Evolutionary conservation across 2,888 invertebrate species (phyloP), one percentile per base, ranked within the genome.

Genomic region (Drosophila phalerata): DNA sequence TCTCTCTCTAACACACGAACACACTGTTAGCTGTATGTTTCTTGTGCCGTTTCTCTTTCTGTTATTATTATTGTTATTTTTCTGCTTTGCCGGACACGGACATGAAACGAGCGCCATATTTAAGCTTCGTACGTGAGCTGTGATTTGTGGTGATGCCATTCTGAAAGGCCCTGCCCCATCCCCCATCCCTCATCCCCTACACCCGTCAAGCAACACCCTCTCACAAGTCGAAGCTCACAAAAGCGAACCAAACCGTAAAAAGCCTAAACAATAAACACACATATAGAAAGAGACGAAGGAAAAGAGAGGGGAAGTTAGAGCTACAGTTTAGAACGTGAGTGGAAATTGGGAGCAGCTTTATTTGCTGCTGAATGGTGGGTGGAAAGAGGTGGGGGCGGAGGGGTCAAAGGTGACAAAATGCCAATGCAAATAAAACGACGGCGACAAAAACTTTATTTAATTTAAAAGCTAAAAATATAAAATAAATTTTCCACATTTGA

Each of bases 401-500:
- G 1, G 37, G 17, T 17, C 56, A 70, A 69, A 79, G 76, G 76
- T 82, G 79, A 88, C 83, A 78, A 85, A 77, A 80, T 73, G 62
- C 60, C 73, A 77, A 75, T 76, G 82, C 81, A 81, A 85, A 81
- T 79, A 84, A 86, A 88, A 75, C 67, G 75, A 67, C 83, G 69
- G 71, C 76, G 76, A 78, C 81, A 76, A 79, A 85, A 88, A 85
- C 72, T 88, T 88, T 88, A 88, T 86, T 85, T 85, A 81, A 85
- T 86, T 86, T 88, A 69, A 85, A 81, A 81, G 81, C 83, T 70
- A 81, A 79, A 79, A 84, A 84, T 79, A 88, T 82, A 87, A 87
- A 85, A 88, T 87, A 85, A 85, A 85, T 87, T 86, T 84, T 82
- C 73, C 85, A 85, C 89, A 84, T 87, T 86, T 88, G 80, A 80